Conservation (phyloP, 2,888 invertebrate genomes). For the Lasioglossum morio region DNA sequence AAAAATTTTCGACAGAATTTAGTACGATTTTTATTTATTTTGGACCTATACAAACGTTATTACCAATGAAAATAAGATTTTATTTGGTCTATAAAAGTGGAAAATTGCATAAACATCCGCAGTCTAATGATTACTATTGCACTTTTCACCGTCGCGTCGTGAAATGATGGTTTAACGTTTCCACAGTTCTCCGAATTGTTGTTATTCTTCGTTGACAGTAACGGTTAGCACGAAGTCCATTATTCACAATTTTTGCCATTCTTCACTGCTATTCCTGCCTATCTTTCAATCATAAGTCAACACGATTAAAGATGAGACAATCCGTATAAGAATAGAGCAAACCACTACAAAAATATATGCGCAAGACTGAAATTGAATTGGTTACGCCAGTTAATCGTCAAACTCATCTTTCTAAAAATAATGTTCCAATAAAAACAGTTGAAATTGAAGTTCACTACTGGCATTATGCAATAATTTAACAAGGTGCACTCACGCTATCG, state of each 20-base stretch:
- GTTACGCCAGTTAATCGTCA: neutral
- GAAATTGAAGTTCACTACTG: neutral
- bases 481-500: neutral
- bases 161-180: neutral
- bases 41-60: too few species aligned
- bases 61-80: too few species aligned
- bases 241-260: neutral
- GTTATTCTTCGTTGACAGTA: neutral
- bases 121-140: neutral
- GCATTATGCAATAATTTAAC: neutral
- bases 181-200: neutral
- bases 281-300: neutral
- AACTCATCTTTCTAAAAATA: neutral
- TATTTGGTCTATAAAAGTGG: too few species aligned
- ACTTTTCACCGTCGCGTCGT: neutral
- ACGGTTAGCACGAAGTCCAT: neutral
- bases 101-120: too few species aligned
- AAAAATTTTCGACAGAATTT: too few species aligned
- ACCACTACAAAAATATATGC: neutral
- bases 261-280: neutral
- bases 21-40: too few species aligned
- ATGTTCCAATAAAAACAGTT: neutral
- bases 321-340: neutral
- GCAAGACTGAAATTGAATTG: neutral
- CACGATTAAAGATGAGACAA: neutral